Evolutionary conservation across 2,113 vertebrate species (phyloP), one percentile per base, ranked within the genome.

Genomic region (Chauna torquata): DNA sequence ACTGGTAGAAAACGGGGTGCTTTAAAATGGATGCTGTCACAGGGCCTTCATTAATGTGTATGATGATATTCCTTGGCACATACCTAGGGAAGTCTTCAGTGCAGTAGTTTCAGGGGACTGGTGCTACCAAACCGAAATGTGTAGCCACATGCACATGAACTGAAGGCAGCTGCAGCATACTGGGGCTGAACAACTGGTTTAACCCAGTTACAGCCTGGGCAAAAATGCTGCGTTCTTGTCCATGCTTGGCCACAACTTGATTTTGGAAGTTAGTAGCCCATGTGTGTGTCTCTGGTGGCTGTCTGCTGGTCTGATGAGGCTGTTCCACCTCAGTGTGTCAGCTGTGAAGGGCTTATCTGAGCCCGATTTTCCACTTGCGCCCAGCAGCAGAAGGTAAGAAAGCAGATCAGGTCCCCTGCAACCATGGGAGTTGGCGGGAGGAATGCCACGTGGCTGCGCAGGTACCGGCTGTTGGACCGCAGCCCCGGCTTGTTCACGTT

Each of bases 401-500:
- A 90, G 80, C 62, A 50, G 86, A 79, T 94, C 38, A 91, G 70
- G 57, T 34, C 59, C 52, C n/a, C 74, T 91, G 86, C 82, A 88
- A 75, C 80, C 71, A 76, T 45, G 38, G 40, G 81, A 71, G 85
- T 77, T 95, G 97, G 88, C 90, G 82, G 92, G 94, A 97, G 96
- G 97, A 98, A 85, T 92, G 86, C 94, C 95, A 69, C 64, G 61
- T 97, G n/a, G 44, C 96, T 97, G 97, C 94, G 57, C 97, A 95
- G 96, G 98, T 98, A 95, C 64, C 42, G 88, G 58, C 94, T 87
- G 98, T 98, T 96, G 91, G 97, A 98, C 94, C 92, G 28, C 79
- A 85, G 88, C 70, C 78, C 54, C 52, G 23, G 87, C 78, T 66
- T 49, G 82, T 50, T 11, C 40, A 28, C 84, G 71, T 93, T 95